These are phyloP conservation scores for Syndactyla subalaris DNA, from an alignment of 2,797 vertebrate species.

Conservation along the genomic window DNA sequence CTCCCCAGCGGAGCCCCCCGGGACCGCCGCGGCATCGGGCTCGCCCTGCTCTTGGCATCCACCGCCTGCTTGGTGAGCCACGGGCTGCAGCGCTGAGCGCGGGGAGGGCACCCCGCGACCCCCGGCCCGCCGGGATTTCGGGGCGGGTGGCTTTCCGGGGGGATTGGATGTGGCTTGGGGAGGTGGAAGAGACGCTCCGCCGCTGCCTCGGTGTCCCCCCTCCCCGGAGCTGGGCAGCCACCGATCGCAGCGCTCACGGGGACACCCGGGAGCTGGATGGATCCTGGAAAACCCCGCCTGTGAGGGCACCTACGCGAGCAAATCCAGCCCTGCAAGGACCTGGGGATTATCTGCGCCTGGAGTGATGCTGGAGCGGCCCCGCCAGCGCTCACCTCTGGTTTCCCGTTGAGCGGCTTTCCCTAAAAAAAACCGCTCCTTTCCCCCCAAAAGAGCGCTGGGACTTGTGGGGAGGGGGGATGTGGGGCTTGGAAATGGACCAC, in stretches of 20 bases:
- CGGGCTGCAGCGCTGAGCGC: neutral
- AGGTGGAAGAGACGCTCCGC: neutral
- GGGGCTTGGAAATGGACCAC: neutral
- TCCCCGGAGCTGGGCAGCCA: neutral
- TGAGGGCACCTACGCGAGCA: neutral
- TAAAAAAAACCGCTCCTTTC: neutral
- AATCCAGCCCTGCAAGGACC: neutral
- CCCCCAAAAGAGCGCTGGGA: neutral
- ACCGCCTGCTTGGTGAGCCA: neutral
- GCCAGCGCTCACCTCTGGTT: neutral
- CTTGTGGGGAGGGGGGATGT: neutral
- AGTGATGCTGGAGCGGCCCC: neutral
- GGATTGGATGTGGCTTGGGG: neutral
- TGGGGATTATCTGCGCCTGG: neutral
- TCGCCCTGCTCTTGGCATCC: neutral
- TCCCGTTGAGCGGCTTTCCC: neutral
- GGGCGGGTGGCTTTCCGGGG: neutral
- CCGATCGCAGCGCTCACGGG: accelerated
- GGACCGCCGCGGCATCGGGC: accelerated
- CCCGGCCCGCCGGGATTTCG: neutral
- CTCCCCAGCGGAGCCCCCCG: neutral
- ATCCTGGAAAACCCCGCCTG: neutral
- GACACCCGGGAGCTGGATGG: neutral
- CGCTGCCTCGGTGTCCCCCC: neutral
- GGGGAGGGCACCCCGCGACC: neutral